Base-by-base conservation (phyloP, 2,113 vertebrate genomes). In the Osmerus mordax region DNA sequence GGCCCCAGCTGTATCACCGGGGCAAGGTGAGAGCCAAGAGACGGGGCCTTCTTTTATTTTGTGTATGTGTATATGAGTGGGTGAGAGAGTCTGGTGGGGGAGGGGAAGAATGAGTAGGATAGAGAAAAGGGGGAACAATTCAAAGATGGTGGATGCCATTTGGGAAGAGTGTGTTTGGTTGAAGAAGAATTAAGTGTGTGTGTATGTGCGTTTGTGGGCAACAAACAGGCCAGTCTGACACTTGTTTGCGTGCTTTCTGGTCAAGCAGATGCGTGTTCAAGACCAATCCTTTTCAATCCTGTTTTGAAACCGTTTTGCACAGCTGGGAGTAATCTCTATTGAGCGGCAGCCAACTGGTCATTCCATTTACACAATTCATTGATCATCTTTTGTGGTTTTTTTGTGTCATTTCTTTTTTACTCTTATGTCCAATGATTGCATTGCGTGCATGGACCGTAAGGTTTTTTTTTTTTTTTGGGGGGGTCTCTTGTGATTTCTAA, bases 1-100 rank as follows among this genome's bases (percentile, higher is more conserved):
- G 58, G 87, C 93, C 2, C 94, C 95, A 3, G 36, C 41, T 56
- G 93, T 96, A 78, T 88, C 86, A 23, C 83, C 81, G 23, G 94
- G 94, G 87, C 89, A 94, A 82, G 97, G 97, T 99, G 79, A 90
- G 93, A 83, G 73, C 4, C 14, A 32, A 53, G 41, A 47, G 9
- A 47, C 7, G 41, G 5, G 9, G 7, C 41, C 9, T 2, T 47
- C 41, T 52, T 28, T 28, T 54, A 66, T 19, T 19, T 19, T 52
- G 36, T 71, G 59, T 52, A 2, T 53, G 13, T 36, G 32, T 61
- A 2, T n/a, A 25, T 28, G 59, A 13, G 59, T 25, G 9, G 19
- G 21, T 25, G 8, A 61, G 21, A 36, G 32, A 36, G 32, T 3
- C 41, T 47, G 14, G 25, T 28, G 60, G 23, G 60, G 13, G 59